Conservation (phyloP, 2,888 invertebrate species). For the Harmothoe impar region DNA sequence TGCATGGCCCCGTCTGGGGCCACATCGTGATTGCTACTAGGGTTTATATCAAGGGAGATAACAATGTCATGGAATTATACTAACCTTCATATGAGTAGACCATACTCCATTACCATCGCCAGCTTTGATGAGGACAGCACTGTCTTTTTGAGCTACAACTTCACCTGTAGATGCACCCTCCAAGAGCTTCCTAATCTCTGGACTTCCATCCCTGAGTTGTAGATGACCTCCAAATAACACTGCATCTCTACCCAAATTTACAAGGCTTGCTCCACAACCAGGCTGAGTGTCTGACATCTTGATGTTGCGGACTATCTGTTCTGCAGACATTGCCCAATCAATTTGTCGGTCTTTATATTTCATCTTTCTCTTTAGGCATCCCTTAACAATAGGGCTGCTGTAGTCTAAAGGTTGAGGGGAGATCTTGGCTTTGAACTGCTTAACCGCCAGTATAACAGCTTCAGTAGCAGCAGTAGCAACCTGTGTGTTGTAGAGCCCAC, state of each 20-base stretch:
- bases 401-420: background rate
- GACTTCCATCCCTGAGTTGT: background rate
- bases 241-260: background rate
- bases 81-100: conserved; percentile 51
- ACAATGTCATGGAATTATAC: background rate
- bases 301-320: background rate
- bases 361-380: conserved; percentile 7
- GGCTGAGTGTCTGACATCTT: conserved; percentile 53
- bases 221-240: conserved; percentile 43
- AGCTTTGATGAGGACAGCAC: conserved; percentile 39
- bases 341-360: background rate
- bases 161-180: background rate
- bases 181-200: background rate
- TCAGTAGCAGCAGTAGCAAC: background rate
- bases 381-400: background rate
- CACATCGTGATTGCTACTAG: too few relatives aligned
- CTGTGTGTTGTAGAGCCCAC: conserved; percentile 10
- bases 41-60: too few relatives aligned
- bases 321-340: conserved; percentile 20
- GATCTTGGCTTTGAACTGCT: background rate
- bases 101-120: conserved; percentile 8
- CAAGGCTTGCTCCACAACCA: background rate
- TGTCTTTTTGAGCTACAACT: background rate
- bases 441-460: background rate
- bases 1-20: too few relatives aligned